Base-by-base conservation (phyloP, 92 coral and sea anemone genomes). In the Porites lobata region DNA sequence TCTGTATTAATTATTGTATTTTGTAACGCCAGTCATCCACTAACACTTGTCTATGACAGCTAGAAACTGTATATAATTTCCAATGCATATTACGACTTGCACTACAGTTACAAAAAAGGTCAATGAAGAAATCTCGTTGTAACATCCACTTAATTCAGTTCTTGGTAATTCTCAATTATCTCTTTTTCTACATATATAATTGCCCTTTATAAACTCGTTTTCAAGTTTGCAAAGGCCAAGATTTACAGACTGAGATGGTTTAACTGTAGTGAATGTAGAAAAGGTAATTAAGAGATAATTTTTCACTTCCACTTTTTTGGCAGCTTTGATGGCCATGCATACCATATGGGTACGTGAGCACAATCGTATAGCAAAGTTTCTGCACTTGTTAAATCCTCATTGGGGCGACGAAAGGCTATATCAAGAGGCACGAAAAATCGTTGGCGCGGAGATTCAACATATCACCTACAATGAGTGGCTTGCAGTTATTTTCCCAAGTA, bases 361-460 rank as follows among this genome's bases (percentile, higher is more conserved):
- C 85, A 96, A 96, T 81, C 87, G 98, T 62, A 88, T 96, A 20
- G 96, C 94, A 22, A 58, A 65, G 18, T 80, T 69, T n/a, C 88
- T 94, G 17, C 88, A 90, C 77, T 13, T 20, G 17, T 72, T 91
- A 19, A 95, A 94, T 71, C 91, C 78, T 65, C 63, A 65, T 63
- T 95, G 98, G 99, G 72, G 88, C 53, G 91, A 91, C 14, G 95
- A 91, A 58, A 83, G 73, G 73, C 68, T 95, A 6, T 96, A 84
- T 85, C 99, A 94, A 38, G 99, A 94, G 82, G 89, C 99, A 26
- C 86, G 98, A 75, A 96, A 90, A 86, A 96, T 96, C 22, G 98
- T 96, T 15, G 91, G 92, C n/a, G 98, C 99, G 1, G 83, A 94
- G 76, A 64, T 96, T 21, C 99, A 96, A 67, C 99, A 96, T 52